Percentiles rank a stretch among this genome's conserved stretches.
These are phyloP conservation scores for Drosophila equinoxialis DNA, from an alignment of 1,140 invertebrate genomes.

Conservation along the genomic window DNA sequence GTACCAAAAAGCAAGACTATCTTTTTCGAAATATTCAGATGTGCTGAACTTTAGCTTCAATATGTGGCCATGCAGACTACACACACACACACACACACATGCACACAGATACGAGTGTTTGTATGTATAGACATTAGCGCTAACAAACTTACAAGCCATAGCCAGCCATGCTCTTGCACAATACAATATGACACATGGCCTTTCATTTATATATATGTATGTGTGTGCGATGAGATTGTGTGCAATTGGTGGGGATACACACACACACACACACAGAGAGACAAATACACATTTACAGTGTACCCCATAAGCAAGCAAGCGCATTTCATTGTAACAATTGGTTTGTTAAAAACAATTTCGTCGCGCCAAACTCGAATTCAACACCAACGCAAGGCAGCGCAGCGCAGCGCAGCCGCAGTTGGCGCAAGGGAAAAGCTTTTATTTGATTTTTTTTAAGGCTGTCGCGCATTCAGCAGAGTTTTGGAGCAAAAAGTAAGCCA, in stretches of 20 bases:
- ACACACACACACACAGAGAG: slow-evolving; percentile 17
- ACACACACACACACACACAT: slow-evolving; percentile 21
- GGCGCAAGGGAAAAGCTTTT: slow-evolving; percentile 55
- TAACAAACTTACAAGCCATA: slow-evolving; percentile 71
- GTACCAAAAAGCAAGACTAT: slow-evolving; percentile 71
- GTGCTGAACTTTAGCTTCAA: slow-evolving; percentile 74
- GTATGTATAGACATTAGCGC: slow-evolving; percentile 18
- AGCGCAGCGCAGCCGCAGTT: slow-evolving; percentile 32
- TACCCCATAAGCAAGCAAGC: slow-evolving; percentile 29
- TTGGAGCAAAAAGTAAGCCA: slow-evolving; percentile 4
- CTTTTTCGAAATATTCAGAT: slow-evolving; percentile 72
- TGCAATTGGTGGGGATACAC: slow-evolving; percentile 34
- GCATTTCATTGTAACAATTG: slow-evolving; percentile 70
- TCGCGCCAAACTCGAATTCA: slow-evolving; percentile 47
- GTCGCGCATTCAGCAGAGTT: slow-evolving; percentile 24
- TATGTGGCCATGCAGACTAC: slow-evolving; percentile 66
- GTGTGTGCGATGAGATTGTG: slow-evolving; percentile 21
- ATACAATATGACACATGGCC: slow-evolving; percentile 69
- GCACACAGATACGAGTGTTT: slow-evolving; percentile 17
- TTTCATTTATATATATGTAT: slow-evolving; percentile 48
- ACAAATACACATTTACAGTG: slow-evolving; percentile 9
- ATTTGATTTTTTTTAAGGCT: slow-evolving; percentile 22
- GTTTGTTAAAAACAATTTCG: slow-evolving; percentile 37
- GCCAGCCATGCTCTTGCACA: slow-evolving; percentile 76
- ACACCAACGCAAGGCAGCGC: slow-evolving; percentile 44